Percentiles rank a stretch among this genome's conserved stretches.
Evolutionary conservation across 2,113 vertebrate species (phyloP).

Genomic region (Oryzias woworae): DNA sequence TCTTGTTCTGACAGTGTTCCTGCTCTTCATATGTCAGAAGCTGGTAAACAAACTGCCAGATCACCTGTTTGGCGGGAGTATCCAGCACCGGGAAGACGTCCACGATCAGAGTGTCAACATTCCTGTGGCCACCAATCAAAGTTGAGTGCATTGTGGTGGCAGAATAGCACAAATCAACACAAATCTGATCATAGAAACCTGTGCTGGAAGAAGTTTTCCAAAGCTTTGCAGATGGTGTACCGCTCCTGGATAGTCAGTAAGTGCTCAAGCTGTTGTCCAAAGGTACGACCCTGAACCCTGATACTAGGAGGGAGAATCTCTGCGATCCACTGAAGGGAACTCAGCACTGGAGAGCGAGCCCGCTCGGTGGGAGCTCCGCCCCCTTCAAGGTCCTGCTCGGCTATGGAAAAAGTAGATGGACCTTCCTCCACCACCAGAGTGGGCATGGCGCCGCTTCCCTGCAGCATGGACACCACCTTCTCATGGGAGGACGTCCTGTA

Average conservation of each 20-base stretch:
- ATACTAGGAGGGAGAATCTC: constrained; percentile 96
- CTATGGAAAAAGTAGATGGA: constrained; percentile 74
- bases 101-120: constrained; percentile 95
- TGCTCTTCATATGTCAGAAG: constrained; percentile 96
- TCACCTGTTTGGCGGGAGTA: constrained; percentile 95
- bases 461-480: constrained; percentile 98
- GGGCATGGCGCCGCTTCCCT: constrained; percentile 97
- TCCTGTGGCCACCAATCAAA: constrained; percentile 76
- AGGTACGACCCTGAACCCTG: constrained; percentile 93
- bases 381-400: constrained; percentile 61
- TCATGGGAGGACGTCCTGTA: constrained; percentile 93
- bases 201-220: constrained; percentile 98
- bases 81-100: constrained; percentile 94
- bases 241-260: constrained; percentile 91
- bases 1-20: constrained; percentile 95
- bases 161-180: too few species aligned
- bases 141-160: background rate
- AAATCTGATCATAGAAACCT: constrained; percentile 45
- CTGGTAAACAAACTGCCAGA: constrained; percentile 99
- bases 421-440: constrained; percentile 96
- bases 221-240: constrained; percentile 89
- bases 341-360: constrained; percentile 85
- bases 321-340: constrained; percentile 95
- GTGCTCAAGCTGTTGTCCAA: constrained; percentile 96
- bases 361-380: constrained; percentile 38